Evolutionary conservation across 2,113 vertebrate species (phyloP).

Genomic region (Campylorhamphus procurvoides): DNA sequence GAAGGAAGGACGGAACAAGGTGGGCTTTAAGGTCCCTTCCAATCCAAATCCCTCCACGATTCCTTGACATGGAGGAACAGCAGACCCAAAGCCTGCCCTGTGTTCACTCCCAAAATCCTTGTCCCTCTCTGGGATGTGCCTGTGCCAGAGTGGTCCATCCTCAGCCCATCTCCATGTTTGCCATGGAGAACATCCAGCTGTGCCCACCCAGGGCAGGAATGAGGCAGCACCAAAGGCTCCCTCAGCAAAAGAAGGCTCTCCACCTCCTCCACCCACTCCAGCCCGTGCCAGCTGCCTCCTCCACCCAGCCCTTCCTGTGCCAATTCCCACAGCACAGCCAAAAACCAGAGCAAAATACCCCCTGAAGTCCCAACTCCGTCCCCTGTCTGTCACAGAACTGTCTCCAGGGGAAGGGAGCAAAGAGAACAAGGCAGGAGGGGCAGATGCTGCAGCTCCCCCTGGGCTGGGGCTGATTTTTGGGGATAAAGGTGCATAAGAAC

Average conservation of each 20-base stretch:
- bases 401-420: neutral
- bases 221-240: neutral
- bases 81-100: neutral
- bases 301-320: neutral
- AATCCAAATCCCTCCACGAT: neutral
- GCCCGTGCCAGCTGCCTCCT: neutral
- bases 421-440: neutral
- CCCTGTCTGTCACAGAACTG: neutral
- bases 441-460: neutral
- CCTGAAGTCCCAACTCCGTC: neutral
- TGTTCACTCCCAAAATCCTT: accelerated
- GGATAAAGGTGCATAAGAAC: neutral
- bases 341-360: neutral
- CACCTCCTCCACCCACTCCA: too few relatives aligned
- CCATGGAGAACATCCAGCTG: accelerated
- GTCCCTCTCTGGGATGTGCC: accelerated
- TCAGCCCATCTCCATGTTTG: neutral
- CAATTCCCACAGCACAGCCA: neutral
- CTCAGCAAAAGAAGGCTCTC: neutral
- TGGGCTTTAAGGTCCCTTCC: neutral
- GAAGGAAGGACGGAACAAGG: neutral
- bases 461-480: neutral
- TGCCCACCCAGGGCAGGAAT: accelerated
- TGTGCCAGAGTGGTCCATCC: too few relatives aligned
- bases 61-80: neutral